Conservation (phyloP, 1,140 invertebrate species). For the Bombus confusus region DNA sequence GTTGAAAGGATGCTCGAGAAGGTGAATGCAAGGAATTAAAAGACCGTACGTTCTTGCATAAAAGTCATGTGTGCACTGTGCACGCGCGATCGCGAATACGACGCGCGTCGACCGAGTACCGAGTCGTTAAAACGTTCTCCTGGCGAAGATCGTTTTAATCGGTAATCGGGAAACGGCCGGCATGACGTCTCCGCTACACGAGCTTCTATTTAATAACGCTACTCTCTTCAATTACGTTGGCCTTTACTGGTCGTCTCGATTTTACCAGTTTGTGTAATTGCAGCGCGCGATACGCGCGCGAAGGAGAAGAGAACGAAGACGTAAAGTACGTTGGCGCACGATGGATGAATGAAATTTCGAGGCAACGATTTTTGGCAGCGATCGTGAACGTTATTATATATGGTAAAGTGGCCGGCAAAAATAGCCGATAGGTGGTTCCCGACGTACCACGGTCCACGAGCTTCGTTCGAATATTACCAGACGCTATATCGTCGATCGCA, state of each 20-base stretch:
- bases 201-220: slow-evolving; percentile 5
- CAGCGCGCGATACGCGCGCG: not conserved
- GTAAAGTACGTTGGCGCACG: too few species aligned
- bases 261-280: slow-evolving; percentile 8
- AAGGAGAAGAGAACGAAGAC: too few species aligned
- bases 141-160: not conserved
- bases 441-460: not conserved
- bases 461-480: not conserved
- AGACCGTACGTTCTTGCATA: not conserved
- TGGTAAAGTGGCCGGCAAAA: slow-evolving; percentile 19
- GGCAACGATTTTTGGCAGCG: not conserved
- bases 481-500: not conserved
- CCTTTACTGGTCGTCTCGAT: not conserved
- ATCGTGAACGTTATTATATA: not conserved
- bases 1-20: slow-evolving; percentile 5
- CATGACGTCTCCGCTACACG: not conserved
- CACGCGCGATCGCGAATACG: not conserved
- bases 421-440: not conserved
- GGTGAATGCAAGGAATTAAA: slow-evolving; percentile 13
- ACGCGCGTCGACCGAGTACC: not conserved
- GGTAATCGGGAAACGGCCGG: not conserved
- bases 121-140: slow-evolving; percentile 5
- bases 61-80: not conserved
- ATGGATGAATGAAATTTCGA: slow-evolving; percentile 21
- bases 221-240: not conserved